Base-by-base conservation (phyloP, 1,140 invertebrate species). In the Geopemphigus sp. region DNA sequence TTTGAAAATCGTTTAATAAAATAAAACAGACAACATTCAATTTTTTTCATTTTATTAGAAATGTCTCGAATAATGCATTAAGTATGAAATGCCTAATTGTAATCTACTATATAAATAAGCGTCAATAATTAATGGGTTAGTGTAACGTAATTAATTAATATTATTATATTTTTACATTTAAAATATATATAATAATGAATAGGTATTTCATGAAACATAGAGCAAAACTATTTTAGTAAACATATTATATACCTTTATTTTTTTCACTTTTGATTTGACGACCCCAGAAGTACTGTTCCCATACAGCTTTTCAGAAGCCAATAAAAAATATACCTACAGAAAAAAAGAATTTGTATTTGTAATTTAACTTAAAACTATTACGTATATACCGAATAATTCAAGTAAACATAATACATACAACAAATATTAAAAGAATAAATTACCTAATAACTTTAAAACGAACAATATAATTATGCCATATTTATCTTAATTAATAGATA, bases 311-410 rank as follows among this genome's bases (percentile, higher is more conserved):
- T 24, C 63, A 66, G 63, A 32, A 66, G 63, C 32, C 63, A 66
- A 66, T 66, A 45, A 66, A 66, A 66, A 39, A 66, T 66, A 66
- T 39, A 66, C 63, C 63, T 66, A 66, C 32, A 66, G 32, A 66
- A 66, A 66, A 39, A 66, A 26, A 61, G 14, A 63, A 19, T 63
- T 63, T 63, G 15, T 32, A 32, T 63, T 29, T 63, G 29, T 63
- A 63, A 63, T 61, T 32, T 32, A 24, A 63, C 61, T 32, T 63
- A 59, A 59, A 59, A 24, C 12, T 59, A 24, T 12, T 12, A 61
- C n/a, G n/a, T n/a, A 24, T 2, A 61, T 29, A 29, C 59, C 59
- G 17, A 61, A 61, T 61, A 29, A 26, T 61, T 61, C 14, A 61
- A 61, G 29, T 29, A 61, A 61, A 29, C 17, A 61, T 29, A 61